Evolutionary conservation across 2,797 vertebrate species (phyloP), one percentile per base, ranked within the genome.

Genomic region (Myripristis murdjan): DNA sequence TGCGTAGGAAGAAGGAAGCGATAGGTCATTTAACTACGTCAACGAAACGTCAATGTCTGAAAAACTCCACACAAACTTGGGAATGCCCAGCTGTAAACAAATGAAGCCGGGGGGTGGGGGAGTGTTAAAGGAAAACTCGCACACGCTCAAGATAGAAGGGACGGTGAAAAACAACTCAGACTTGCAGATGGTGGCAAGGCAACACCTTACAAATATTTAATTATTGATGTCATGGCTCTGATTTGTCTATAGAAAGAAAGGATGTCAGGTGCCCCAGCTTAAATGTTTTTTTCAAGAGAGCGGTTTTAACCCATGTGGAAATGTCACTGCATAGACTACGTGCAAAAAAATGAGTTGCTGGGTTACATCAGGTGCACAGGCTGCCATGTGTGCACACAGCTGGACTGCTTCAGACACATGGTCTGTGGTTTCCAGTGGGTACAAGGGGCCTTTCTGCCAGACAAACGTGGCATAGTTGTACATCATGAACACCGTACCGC

Each of bases 1-100:
- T 31, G 54, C 79, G 77, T 79, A 81, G 84, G 82, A 83, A 86
- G 57, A 46, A 60, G 81, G 80, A 85, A 90, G 72, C 49, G 73
- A 90, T 71, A 73, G 78, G 84, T 90, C 84, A 90, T 83, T 75
- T 57, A 68, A 82, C 74, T 88, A 83, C 92, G 92, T 93, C 91
- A 93, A 77, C 16, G 31, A 70, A 43, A 93, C 91, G 91, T 93
- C 93, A 93, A 31, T 26, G 84, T 81, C 60, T 73, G 68, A 75
- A 53, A 64, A 70, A 60, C 51, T 37, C 60, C 53, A 51, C 28
- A 74, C 44, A 59, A 26, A 49, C 15, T 14, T 73, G 41, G 68
- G 75, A 88, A 85, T 73, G 73, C 79, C 84, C 73, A 39, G 16
- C 52, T 55, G 37, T 59, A 46, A 74, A 69, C 51, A 69, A 66